Percentiles rank a stretch among this genome's conserved stretches.
Conservation (phyloP, 2,888 invertebrate species). For the Erebia epiphron region DNA sequence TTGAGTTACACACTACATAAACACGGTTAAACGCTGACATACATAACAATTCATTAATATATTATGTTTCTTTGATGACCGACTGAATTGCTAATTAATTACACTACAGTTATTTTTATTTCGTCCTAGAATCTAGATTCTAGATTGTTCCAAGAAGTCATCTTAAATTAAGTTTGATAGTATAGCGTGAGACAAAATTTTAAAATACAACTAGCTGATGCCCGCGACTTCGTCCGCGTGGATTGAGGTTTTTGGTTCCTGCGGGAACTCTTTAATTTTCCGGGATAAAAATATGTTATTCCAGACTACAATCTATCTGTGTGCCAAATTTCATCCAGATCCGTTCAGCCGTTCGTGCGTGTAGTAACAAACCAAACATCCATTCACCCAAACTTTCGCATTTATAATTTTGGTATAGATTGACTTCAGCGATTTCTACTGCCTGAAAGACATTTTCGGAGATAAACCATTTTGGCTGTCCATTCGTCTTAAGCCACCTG, state of each 20-base stretch:
- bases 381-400: too few relatives aligned
- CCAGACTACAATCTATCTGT: too few relatives aligned
- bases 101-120: conserved; percentile 28
- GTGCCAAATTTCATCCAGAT: too few relatives aligned
- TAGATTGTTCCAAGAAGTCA: conserved; percentile 14
- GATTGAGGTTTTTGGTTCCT: not conserved
- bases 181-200: too few relatives aligned
- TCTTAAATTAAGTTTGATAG: not conserved
- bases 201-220: not conserved
- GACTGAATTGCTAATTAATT: conserved; percentile 31
- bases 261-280: not conserved
- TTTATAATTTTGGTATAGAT: too few relatives aligned
- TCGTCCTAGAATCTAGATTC: conserved; percentile 21
- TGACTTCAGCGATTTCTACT: too few relatives aligned
- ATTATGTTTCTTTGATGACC: conserved; percentile 29
- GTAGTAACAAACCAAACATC: too few relatives aligned
- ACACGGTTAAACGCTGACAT: conserved; percentile 42
- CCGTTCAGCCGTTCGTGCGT: too few relatives aligned
- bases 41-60: conserved; percentile 40
- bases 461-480: too few relatives aligned
- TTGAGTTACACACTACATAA: conserved; percentile 37
- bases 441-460: too few relatives aligned
- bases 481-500: too few relatives aligned
- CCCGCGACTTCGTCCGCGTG: too few relatives aligned
- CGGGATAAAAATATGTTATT: not conserved